phyloP scores from a whole-genome alignment of 2,113 vertebrate genomes.

The Formicarius rufipectus region DNA sequence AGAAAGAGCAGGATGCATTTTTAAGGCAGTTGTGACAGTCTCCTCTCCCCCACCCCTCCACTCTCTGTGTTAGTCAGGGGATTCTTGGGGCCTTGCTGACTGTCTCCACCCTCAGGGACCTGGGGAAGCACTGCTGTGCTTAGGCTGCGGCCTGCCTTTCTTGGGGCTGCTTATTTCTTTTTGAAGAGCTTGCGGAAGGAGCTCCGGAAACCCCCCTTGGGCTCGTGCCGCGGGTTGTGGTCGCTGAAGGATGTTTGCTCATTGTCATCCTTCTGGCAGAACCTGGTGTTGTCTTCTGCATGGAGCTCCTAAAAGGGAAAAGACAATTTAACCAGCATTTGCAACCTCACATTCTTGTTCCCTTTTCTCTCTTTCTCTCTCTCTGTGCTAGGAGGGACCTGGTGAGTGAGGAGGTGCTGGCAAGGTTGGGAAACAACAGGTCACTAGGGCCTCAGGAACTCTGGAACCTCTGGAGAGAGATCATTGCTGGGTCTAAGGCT shows the following conservation, averaged over 20 bases:
- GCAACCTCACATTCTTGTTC: conserved; percentile 30
- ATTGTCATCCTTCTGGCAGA: conserved; percentile 83
- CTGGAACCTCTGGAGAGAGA: neutral
- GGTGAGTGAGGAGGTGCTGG: conserved; percentile 6
- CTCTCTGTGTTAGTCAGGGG: conserved; percentile 2
- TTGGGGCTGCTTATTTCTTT: conserved; percentile 88
- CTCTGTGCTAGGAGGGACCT: neutral
- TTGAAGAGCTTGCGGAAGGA: conserved; percentile 99
- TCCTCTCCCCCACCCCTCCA: conserved; percentile 36
- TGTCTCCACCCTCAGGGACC: conserved; percentile 38
- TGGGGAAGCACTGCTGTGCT: conserved; percentile 29
- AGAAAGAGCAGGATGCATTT: neutral
- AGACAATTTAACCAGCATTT: conserved; percentile 63
- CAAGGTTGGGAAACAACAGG: neutral
- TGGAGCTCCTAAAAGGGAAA: conserved; percentile 82
- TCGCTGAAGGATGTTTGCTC: conserved; percentile 90
- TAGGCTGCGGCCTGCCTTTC: conserved; percentile 63
- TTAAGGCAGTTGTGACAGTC: conserved; percentile 34
- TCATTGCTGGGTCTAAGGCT: neutral
- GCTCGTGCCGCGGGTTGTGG: conserved; percentile 89
- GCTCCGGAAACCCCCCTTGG: conserved; percentile 94
- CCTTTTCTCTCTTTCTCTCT: neutral
- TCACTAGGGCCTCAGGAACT: neutral
- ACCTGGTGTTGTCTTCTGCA: conserved; percentile 82
- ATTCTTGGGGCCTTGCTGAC: conserved; percentile 23